Evolutionary conservation across 2,888 invertebrate genomes (phyloP).

Genomic region (Micoletzkya japonica): DNA sequence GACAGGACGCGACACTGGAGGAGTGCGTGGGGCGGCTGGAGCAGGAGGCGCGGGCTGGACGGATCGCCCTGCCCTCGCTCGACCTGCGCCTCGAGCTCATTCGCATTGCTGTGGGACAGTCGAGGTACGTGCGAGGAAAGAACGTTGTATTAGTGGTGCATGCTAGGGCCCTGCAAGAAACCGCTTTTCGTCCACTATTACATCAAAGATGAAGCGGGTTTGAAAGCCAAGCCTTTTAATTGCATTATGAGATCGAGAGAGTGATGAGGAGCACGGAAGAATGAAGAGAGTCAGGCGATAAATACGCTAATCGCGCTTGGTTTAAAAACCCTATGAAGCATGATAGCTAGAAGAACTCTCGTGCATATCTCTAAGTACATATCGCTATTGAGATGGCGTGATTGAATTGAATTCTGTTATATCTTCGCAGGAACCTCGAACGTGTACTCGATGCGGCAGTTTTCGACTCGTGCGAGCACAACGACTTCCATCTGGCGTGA

Average conservation of each 20-base stretch:
- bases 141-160: background rate
- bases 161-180: too few relatives aligned
- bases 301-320: too few relatives aligned
- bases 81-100: conserved; percentile 22
- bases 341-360: too few relatives aligned
- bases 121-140: conserved; percentile 1
- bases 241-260: too few relatives aligned
- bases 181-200: too few relatives aligned
- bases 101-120: conserved; percentile 8
- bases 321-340: too few relatives aligned
- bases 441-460: conserved; percentile 23
- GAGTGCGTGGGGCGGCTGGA: conserved; percentile 5
- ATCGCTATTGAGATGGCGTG: too few relatives aligned
- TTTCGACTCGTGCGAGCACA: background rate
- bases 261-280: too few relatives aligned
- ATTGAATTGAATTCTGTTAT: background rate
- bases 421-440: conserved; percentile 22
- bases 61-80: conserved; percentile 6
- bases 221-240: too few relatives aligned
- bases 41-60: conserved; percentile 12
- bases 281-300: too few relatives aligned
- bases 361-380: too few relatives aligned
- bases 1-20: conserved; percentile 1
- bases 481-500: conserved; percentile 28
- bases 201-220: too few relatives aligned